phyloP scores from a whole-genome alignment of 2,888 invertebrate genomes.

The Erynnis tages region DNA sequence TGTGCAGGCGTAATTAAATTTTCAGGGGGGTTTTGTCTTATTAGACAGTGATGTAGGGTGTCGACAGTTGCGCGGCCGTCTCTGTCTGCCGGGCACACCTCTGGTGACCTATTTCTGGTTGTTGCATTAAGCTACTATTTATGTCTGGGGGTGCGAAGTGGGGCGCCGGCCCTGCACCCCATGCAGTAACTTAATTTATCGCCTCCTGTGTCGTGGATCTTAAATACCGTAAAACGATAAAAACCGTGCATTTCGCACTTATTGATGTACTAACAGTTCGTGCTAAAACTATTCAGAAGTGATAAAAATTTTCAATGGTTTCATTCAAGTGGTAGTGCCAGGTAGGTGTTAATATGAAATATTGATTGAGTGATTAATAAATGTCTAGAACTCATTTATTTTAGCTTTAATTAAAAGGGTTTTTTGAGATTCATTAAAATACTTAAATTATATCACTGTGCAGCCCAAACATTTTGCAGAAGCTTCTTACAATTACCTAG shows the following conservation, averaged over 20 bases:
- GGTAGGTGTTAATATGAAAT: conserved; percentile 4
- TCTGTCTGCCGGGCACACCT: conserved; percentile 76
- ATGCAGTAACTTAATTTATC: conserved; percentile 51
- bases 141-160: conserved; percentile 69
- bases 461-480: too few species aligned
- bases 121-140: conserved; percentile 78
- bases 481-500: too few species aligned
- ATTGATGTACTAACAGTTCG: background rate
- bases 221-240: background rate
- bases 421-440: too few species aligned
- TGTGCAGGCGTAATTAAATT: conserved; percentile 48
- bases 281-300: background rate
- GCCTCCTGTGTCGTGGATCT: background rate
- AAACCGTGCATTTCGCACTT: background rate
- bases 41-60: conserved; percentile 56
- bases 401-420: too few species aligned
- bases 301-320: background rate
- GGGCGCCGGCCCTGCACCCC: conserved; percentile 63
- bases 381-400: too few species aligned
- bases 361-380: background rate
- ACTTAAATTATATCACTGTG: too few species aligned
- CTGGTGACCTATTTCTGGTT: conserved; percentile 80
- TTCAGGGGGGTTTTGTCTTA: conserved; percentile 49
- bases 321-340: background rate
- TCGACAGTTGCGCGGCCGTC: conserved; percentile 62